These are phyloP conservation scores for Xestia xanthographa DNA, from an alignment of 2,888 invertebrate species.

Conservation along the genomic window DNA sequence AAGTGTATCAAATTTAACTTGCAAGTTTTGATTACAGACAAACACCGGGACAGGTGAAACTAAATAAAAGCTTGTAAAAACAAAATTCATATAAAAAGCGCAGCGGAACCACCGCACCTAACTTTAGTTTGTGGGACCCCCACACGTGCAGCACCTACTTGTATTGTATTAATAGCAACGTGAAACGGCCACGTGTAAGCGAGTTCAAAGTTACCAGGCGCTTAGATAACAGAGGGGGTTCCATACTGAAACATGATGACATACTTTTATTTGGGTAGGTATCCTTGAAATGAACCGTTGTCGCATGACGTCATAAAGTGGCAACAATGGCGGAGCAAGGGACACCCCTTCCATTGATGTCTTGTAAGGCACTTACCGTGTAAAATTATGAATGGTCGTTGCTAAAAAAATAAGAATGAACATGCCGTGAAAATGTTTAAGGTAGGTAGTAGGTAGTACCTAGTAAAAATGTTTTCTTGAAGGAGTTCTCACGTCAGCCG, in stretches of 20 bases:
- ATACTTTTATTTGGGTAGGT: neutral
- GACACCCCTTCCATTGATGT: neutral
- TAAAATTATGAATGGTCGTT: neutral
- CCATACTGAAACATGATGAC: neutral
- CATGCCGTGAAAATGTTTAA: neutral
- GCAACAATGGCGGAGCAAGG: neutral
- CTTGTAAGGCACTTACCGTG: neutral
- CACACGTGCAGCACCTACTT: slow-evolving; percentile 29
- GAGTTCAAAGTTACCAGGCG: slow-evolving; percentile 77
- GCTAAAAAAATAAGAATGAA: neutral
- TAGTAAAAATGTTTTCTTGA: no score
- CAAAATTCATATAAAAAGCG: neutral
- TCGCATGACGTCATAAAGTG: slow-evolving; percentile 14
- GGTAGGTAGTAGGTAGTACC: no score
- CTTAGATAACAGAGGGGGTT: slow-evolving; percentile 28
- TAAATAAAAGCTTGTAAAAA: no score
- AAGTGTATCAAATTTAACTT: no score
- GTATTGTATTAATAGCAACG: slow-evolving; percentile 46
- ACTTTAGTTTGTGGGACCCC: slow-evolving; percentile 15
- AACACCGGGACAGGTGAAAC: no score
- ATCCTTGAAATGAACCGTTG: slow-evolving; percentile 10
- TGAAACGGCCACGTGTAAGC: slow-evolving; percentile 77
- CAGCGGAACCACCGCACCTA: neutral
- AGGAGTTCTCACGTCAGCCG: no score
- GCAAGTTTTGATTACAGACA: no score